Evolutionary conservation across 2,888 invertebrate genomes (phyloP).

Genomic region (Nemotelus pantherinus): DNA sequence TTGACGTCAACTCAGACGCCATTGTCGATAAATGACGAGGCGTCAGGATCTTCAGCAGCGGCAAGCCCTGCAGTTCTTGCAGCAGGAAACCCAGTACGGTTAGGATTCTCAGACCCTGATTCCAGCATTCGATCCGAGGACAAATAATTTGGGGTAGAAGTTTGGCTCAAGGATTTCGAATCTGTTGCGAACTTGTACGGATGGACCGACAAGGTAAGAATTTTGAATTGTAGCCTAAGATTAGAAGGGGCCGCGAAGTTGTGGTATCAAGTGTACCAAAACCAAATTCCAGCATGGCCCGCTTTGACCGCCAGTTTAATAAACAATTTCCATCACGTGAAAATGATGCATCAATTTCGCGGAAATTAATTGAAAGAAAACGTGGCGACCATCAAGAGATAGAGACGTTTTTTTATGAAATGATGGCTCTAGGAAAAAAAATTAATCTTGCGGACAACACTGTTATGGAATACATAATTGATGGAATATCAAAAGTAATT

Average conservation of each 20-base stretch:
- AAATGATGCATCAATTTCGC: no score
- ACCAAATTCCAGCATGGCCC: background rate
- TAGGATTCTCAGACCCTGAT: background rate
- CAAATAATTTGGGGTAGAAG: background rate
- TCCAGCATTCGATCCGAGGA: background rate
- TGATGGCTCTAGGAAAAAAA: slow-evolving; percentile 34
- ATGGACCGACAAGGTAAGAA: background rate
- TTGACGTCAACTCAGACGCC: no score
- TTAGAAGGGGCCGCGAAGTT: slow-evolving; percentile 7
- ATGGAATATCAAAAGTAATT: background rate
- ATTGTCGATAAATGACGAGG: no score
- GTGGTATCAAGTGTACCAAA: background rate
- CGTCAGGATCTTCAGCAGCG: no score
- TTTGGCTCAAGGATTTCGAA: background rate
- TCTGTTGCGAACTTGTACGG: background rate
- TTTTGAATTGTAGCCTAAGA: background rate
- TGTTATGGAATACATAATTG: slow-evolving; percentile 52
- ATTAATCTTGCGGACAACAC: slow-evolving; percentile 53
- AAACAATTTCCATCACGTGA: no score
- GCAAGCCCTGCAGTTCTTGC: no score
- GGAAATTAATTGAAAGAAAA: background rate
- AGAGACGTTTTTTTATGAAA: slow-evolving; percentile 1
- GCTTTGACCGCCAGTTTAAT: no score
- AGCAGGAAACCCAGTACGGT: background rate
- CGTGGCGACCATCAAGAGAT: background rate